A percentile compares a stretch with the other conserved stretches of the same genome.
Evolutionary conservation across 2,888 invertebrate species (phyloP).

Genomic region (Craniophora ligustri): DNA sequence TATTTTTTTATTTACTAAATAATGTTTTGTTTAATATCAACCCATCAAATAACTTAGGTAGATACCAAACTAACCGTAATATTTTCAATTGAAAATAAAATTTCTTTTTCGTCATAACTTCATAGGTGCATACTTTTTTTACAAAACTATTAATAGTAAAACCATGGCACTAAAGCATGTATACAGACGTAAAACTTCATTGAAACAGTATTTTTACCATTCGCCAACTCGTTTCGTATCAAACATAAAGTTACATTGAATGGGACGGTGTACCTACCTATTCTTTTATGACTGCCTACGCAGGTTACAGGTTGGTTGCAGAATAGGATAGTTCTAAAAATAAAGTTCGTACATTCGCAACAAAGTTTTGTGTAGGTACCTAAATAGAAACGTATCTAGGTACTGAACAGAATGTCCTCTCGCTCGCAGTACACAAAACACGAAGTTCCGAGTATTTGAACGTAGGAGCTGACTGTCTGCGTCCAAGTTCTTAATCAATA

Average conservation of each 20-base stretch:
- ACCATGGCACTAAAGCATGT: slow-evolving; percentile 24
- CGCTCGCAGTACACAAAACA: slow-evolving; percentile 44
- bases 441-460: slow-evolving; percentile 58
- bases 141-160: slow-evolving; percentile 4
- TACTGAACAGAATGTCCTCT: slow-evolving; percentile 52
- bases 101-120: no score
- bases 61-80: no score
- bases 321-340: slow-evolving; percentile 44
- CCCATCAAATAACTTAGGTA: no score
- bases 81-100: no score
- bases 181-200: slow-evolving; percentile 44
- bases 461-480: slow-evolving; percentile 43
- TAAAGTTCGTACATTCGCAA: slow-evolving; percentile 54
- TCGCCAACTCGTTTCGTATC: slow-evolving; percentile 41
- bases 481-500: slow-evolving; percentile 45
- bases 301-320: slow-evolving; percentile 41
- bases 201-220: slow-evolving; percentile 42
- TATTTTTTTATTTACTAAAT: no score
- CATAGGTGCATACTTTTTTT: no score
- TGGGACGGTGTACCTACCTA: slow-evolving; percentile 47
- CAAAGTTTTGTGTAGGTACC: slow-evolving; percentile 56
- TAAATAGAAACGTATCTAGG: slow-evolving; percentile 49
- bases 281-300: slow-evolving; percentile 41
- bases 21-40: no score
- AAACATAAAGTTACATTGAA: slow-evolving; percentile 40